A percentile compares a stretch with the other conserved stretches of the same genome.
Evolutionary conservation across 2,797 vertebrate species (phyloP).

Genomic region (Pteronotus mesoamericanus): DNA sequence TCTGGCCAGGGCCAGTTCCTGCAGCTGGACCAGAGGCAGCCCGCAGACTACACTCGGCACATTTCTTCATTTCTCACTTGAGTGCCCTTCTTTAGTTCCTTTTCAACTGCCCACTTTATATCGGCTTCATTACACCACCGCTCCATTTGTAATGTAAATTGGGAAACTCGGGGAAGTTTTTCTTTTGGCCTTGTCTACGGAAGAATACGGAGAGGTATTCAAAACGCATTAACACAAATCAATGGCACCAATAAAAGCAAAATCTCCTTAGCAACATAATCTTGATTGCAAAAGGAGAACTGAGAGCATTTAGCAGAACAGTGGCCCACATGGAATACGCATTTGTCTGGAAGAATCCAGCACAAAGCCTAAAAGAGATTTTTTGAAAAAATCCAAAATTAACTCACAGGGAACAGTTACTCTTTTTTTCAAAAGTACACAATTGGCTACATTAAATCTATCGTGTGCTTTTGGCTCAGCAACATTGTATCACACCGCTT

Average conservation of each 20-base stretch:
- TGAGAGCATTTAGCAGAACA: constrained; percentile 91
- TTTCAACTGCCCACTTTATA: constrained; percentile 93
- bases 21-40: constrained; percentile 84
- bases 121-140: constrained; percentile 89
- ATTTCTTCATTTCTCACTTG: constrained; percentile 99
- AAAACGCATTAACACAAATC: constrained; percentile 99
- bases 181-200: constrained; percentile 90
- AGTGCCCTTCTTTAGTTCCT: constrained; percentile 97
- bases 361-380: constrained; percentile 93
- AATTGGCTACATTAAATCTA: constrained; percentile 96
- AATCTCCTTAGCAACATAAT: constrained; percentile 99
- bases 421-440: constrained; percentile 92
- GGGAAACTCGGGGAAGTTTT: constrained; percentile 93
- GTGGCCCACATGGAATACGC: constrained; percentile 88
- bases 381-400: constrained; percentile 97
- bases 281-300: constrained; percentile 94
- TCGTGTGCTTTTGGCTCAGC: constrained; percentile 85
- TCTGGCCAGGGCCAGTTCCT: constrained; percentile 78
- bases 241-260: constrained; percentile 98
- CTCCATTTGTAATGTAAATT: constrained; percentile 96
- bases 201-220: constrained; percentile 99
- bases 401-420: constrained; percentile 99
- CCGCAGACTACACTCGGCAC: constrained; percentile 87
- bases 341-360: constrained; percentile 91
- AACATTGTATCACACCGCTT: constrained; percentile 88